Percentiles rank a stretch among this genome's conserved stretches.
phyloP scores from a whole-genome alignment of 2,797 vertebrate genomes.

The Phataginus tetradactyla region DNA sequence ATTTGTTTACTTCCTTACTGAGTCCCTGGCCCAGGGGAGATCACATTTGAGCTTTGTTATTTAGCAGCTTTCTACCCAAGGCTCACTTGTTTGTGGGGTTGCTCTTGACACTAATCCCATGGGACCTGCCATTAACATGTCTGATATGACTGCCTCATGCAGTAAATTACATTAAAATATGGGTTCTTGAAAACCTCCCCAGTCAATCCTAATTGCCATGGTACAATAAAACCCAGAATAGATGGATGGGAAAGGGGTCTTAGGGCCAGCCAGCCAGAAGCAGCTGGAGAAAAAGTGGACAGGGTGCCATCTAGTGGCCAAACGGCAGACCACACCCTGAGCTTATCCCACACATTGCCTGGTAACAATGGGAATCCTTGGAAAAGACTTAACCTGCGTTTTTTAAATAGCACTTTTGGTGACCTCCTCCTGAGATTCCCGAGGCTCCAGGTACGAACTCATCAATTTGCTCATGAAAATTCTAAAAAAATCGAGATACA shows the following conservation, averaged over 20 bases:
- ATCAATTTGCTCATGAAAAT: not conserved
- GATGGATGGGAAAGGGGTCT: fast-evolving
- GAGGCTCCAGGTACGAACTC: not conserved
- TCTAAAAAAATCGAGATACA: not conserved
- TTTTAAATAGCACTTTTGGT: not conserved
- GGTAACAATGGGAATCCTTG: not conserved
- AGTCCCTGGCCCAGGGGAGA: not conserved
- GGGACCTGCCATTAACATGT: not conserved
- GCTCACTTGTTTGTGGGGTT: not conserved
- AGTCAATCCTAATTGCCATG: not conserved
- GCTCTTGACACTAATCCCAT: not conserved
- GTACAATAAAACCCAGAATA: not conserved
- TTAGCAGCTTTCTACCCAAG: not conserved
- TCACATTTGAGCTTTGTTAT: not conserved
- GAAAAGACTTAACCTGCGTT: not conserved
- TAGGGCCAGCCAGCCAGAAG: fast-evolving
- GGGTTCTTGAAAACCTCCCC: not conserved
- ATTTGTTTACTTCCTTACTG: not conserved
- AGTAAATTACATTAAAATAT: not conserved
- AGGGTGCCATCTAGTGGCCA: slow-evolving; percentile 82
- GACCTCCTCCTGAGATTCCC: not conserved
- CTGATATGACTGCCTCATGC: not conserved
- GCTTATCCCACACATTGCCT: not conserved
- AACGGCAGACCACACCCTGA: not conserved
- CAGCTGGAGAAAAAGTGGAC: slow-evolving; percentile 28